Base-by-base conservation (phyloP, 2,113 vertebrate species). In the Prietella phreatophila region DNA sequence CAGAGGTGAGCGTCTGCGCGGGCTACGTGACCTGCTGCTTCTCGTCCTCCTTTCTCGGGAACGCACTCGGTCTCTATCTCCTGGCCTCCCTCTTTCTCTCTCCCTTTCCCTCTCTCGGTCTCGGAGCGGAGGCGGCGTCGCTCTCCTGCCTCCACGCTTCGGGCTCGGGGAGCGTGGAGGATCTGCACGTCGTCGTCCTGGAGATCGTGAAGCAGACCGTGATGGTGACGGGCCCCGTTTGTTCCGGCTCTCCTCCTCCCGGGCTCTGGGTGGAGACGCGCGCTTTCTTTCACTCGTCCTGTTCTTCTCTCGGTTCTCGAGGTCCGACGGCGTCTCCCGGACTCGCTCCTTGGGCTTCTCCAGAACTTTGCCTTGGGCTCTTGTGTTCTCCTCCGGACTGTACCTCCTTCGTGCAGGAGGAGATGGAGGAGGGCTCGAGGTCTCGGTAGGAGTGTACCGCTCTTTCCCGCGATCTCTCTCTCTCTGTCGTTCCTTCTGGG, bases 151-250 rank as follows among this genome's bases (percentile, higher is more conserved):
- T 33, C 61, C 82, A 27, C 91, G 78, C 11, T 89, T 86, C 0
- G 89, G 89, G 55, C 90, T 92, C 63, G 71, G 86, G 17, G 90
- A 90, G 20, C 92, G 85, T 0, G 87, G 85, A 15, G 91, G 92
- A 55, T 94, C 93, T 89, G 94, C 93, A 39, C 96, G 95, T 82
- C 95, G 94, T 53, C 92, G 93, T 4, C 95, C 95, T 39, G 95
- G 95, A 13, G 93, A 93, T 47, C 92, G 93, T 4, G 91, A 91
- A 0, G 83, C 61, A 10, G 88, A 76, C 5, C 80, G 88, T 13
- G 80, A 22, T n/a, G 85, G 85, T 14, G 76, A 86, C 5, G 60
- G 87, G 2, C 13, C 14, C n/a, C 56, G 67, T 25, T 55, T 87
- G 33, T 82, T 47, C 83, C 88, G 42, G 39, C 50, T 30, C 81